Percentiles rank a stretch among this genome's conserved stretches.
phyloP scores from a whole-genome alignment of 2,113 vertebrate species.

The Crotalus viridis region DNA sequence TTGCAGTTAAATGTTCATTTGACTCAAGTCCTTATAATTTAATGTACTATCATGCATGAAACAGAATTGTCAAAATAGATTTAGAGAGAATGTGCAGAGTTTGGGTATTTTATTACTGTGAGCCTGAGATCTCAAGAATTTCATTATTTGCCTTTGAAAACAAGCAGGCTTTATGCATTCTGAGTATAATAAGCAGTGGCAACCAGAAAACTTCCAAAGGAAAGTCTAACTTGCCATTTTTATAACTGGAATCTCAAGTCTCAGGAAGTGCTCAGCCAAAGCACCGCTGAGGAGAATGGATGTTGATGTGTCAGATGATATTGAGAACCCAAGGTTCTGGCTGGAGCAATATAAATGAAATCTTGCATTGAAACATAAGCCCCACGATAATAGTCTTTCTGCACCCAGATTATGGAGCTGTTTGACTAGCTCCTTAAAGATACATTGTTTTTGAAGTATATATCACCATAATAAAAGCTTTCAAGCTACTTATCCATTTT shows the following conservation, averaged over 20 bases:
- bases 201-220: conserved; percentile 32
- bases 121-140: not conserved
- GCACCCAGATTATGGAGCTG: conserved; percentile 30
- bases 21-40: conserved; percentile 15
- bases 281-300: conserved; percentile 48
- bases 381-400: not conserved
- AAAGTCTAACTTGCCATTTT: conserved; percentile 37
- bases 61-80: conserved; percentile 30
- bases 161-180: conserved; percentile 32
- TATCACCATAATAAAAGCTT: conserved; percentile 10
- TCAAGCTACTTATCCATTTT: not conserved
- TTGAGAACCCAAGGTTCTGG: conserved; percentile 39
- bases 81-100: conserved; percentile 23
- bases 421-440: not conserved
- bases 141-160: not conserved
- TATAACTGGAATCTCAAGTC: conserved; percentile 47
- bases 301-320: conserved; percentile 52
- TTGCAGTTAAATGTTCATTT: conserved; percentile 16
- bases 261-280: conserved; percentile 38
- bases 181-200: conserved; percentile 32
- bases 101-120: conserved; percentile 27
- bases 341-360: not conserved
- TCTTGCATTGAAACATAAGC: conserved; percentile 41
- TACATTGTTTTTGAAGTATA: not conserved
- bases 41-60: conserved; percentile 13